Evolutionary conservation across 2,888 invertebrate species (phyloP).

Genomic region (Agrotis ipsilon): DNA sequence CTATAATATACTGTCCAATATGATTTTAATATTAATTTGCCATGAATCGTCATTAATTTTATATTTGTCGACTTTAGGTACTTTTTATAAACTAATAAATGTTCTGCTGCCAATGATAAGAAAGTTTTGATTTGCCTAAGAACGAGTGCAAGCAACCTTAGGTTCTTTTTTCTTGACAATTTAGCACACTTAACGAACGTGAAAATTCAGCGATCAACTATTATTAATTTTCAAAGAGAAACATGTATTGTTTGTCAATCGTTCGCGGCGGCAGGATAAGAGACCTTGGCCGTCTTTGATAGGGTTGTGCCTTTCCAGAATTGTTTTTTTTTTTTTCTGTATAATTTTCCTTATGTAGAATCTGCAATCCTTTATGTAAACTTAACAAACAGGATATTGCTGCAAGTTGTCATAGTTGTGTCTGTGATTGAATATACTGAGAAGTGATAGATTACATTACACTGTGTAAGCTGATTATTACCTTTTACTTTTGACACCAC

Average conservation of each 20-base stretch:
- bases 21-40: constrained; percentile 4
- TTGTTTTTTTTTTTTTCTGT: constrained; percentile 25
- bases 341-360: constrained; percentile 12
- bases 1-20: not conserved
- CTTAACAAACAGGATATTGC: constrained; percentile 60
- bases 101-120: constrained; percentile 3
- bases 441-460: constrained; percentile 68
- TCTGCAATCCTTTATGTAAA: constrained; percentile 15
- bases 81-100: constrained; percentile 2
- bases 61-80: constrained; percentile 10
- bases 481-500: constrained; percentile 75
- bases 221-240: not conserved
- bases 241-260: not conserved
- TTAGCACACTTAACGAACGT: not conserved
- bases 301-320: constrained; percentile 29
- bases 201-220: constrained; percentile 1
- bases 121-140: not conserved
- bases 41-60: not conserved
- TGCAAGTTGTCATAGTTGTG: constrained; percentile 68
- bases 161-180: not conserved
- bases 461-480: constrained; percentile 69
- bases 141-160: not conserved
- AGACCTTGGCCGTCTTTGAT: constrained; percentile 6
- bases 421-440: constrained; percentile 73
- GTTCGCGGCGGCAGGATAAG: constrained; percentile 16